These are phyloP conservation scores for Caracal caracal DNA, from an alignment of 2,113 vertebrate genomes.

Conservation along the genomic window DNA sequence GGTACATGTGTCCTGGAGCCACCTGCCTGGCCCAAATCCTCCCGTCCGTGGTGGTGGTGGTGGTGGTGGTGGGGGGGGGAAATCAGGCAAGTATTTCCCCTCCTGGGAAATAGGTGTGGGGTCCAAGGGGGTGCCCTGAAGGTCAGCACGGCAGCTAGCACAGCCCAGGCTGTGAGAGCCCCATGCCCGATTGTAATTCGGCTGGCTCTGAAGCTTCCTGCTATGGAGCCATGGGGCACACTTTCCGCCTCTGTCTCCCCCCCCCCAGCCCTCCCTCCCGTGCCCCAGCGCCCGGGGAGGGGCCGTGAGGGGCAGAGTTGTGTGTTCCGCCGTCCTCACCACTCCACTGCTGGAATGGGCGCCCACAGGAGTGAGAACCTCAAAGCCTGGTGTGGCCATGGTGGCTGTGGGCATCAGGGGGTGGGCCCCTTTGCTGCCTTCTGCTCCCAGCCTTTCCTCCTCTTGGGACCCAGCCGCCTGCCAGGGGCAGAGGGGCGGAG, in stretches of 20 bases:
- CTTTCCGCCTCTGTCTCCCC: not conserved
- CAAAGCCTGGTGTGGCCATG: accelerated
- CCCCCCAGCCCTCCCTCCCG: too few species aligned
- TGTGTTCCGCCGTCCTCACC: not conserved
- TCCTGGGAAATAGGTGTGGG: not conserved
- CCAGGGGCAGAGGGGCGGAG: not conserved
- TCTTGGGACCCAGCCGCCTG: not conserved
- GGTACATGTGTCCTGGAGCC: not conserved
- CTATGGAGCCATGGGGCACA: not conserved
- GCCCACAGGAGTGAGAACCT: not conserved
- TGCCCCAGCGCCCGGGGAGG: not conserved
- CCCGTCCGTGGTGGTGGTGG: not conserved
- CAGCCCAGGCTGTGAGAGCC: not conserved
- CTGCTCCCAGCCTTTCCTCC: not conserved
- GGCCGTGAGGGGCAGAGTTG: not conserved
- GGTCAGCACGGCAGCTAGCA: not conserved
- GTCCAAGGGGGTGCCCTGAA: not conserved
- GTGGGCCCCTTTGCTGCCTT: not conserved
- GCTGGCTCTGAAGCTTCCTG: not conserved
- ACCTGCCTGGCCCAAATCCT: not conserved
- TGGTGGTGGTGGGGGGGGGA: not conserved
- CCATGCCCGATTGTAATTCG: too few species aligned
- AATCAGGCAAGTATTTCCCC: not conserved
- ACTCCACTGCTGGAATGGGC: not conserved
- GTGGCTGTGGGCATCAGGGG: not conserved